A percentile compares a stretch with the other conserved stretches of the same genome.
phyloP scores from a whole-genome alignment of 2,113 vertebrate species.

The Hymenochirus boettgeri region DNA sequence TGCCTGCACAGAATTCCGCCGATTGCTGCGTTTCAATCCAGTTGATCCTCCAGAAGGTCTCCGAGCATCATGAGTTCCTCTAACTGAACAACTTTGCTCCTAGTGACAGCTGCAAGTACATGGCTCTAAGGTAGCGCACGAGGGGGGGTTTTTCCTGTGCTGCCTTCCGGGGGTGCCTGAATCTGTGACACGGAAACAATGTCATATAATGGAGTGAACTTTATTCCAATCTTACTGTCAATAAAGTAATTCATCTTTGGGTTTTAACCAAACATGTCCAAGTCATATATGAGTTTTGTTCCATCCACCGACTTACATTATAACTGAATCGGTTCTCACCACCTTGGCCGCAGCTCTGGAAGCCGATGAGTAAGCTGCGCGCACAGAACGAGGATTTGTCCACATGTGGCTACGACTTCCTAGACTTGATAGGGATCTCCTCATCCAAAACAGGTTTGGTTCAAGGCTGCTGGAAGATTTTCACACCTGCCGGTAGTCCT shows the following conservation, averaged over 20 bases:
- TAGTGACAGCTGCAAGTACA: constrained; percentile 84
- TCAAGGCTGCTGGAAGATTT: constrained; percentile 84
- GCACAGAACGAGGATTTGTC: constrained; percentile 92
- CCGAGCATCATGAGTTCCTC: constrained; percentile 98
- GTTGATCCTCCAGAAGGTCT: constrained; percentile 90
- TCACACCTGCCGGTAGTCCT: constrained; percentile 89
- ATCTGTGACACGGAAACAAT: constrained; percentile 58
- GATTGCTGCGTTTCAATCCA: constrained; percentile 98
- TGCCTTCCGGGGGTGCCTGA: constrained; percentile 85
- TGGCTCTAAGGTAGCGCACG: constrained; percentile 93
- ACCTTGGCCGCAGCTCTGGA: constrained; percentile 95
- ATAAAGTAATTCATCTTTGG: too few species aligned
- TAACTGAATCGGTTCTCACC: constrained; percentile 25
- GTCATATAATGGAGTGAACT: too few species aligned
- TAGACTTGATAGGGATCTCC: constrained; percentile 97
- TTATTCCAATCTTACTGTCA: too few species aligned
- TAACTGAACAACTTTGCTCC: constrained; percentile 86
- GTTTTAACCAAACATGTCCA: too few species aligned
- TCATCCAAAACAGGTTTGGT: constrained; percentile 94
- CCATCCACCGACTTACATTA: too few species aligned
- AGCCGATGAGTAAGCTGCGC: constrained; percentile 97
- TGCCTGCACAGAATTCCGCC: constrained; percentile 95
- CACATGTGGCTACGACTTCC: constrained; percentile 99
- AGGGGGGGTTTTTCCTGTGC: constrained; percentile 89
- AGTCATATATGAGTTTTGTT: too few species aligned